Evolutionary conservation across 2,888 invertebrate genomes (phyloP), one percentile per base, ranked within the genome.

Genomic region (Eremobia ochroleuca): DNA sequence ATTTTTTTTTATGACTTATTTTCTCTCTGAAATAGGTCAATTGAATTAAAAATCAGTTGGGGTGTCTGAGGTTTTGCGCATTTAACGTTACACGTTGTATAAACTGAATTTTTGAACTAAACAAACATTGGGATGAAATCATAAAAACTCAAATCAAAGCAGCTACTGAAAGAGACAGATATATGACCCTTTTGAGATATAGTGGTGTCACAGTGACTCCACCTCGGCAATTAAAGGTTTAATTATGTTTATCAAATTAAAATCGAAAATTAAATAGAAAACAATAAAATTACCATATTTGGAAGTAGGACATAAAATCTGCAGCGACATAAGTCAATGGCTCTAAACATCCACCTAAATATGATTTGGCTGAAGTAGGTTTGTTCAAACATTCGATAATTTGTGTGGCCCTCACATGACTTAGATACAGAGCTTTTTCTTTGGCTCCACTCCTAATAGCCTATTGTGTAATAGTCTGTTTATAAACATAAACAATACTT

Each of bases 401-500:
- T 70, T 46, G 49, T 65, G 67, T 49, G 52, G 43, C 46, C 70
- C 69, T 64, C 79, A 82, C 73, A 77, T 77, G 68, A 77, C 37
- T 77, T 71, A 62, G 37, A 67, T 77, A 75, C 62, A 71, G 34
- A 61, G 65, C 46, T 80, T 70, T 79, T 77, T 73, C 49, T 78
- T 87, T 88, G 88, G 88, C 88, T 87, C 76, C n/a, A 66, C 67
- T 88, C 88, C 88, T 87, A 88, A 88, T 88, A 73, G 81, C 81
- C 55, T 80, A 85, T 85, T 88, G 86, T 87, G 82, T 88, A 88
- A 85, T 84, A 66, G 66, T 77, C 79, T 81, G 82, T 86, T 80
- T 84, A 79, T 74, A 82, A 82, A 87, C 79, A 83, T 59, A 70
- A 66, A 82, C 55, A 80, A 66, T 69, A 67, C 62, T 61, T 58